Base-by-base conservation (phyloP, 2,888 invertebrate genomes). In the Meandrusa payeni region DNA sequence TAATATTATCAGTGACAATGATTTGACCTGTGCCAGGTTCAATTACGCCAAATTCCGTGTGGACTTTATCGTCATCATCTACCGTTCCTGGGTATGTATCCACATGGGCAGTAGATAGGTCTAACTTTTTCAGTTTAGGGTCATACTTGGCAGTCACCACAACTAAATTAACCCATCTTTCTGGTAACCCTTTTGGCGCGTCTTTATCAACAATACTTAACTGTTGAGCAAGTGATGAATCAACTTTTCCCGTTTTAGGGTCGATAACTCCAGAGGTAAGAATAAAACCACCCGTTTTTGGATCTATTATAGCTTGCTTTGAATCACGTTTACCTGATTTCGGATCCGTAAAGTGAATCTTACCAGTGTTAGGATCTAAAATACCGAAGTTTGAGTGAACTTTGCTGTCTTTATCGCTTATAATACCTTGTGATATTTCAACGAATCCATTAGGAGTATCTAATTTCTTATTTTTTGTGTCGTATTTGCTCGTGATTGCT, bases 341-440 rank as follows among this genome's bases (percentile, higher is more conserved):
- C 0, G 86, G 88, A 61, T 91, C 91, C 1, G 90, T 92, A 17
- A 90, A 86, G 67, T 75, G 89, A 53, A 78, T 66, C 52, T 87
- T 88, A 6, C 91, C 91, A 6, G 88, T 90, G 62, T 92, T 80
- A 2, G 86, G 83, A 50, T 91, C 91, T 7, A 90, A 76, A 79
- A 93, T 52, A 81, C 92, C 76, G 86, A 93, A 69, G 89, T 93
- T 76, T 61, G 91, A 59, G 61, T 93, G 92, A 52, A 93, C 91
- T 78, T 91, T 93, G 47, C 92, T 90, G 26, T 93, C 93, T 75
- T 92, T 92, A 51, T 92, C 92, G 55, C 91, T 91, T 49, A 93
- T 90, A 54, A 92, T 85, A 43, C 81, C 80, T 65, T 79, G 76
- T 1, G 86, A 86, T 1, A 78, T 81, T 54, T 87, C 91, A 19